Evolutionary conservation across 2,797 vertebrate species (phyloP).

Genomic region (Manis javanica): DNA sequence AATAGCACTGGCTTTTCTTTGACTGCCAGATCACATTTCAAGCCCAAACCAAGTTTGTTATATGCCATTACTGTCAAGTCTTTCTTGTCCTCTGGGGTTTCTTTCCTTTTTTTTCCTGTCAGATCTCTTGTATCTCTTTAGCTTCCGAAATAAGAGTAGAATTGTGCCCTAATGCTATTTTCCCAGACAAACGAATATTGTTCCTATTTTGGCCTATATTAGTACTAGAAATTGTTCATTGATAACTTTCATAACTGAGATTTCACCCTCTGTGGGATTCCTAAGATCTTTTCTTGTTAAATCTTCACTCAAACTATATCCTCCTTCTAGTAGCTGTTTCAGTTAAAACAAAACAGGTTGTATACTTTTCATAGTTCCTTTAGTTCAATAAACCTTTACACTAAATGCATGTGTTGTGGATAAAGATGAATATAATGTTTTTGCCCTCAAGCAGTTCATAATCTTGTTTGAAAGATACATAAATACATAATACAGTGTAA

Average conservation of each 20-base stretch:
- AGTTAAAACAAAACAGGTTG: conserved; percentile 15
- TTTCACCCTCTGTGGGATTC: neutral
- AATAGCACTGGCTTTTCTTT: conserved; percentile 72
- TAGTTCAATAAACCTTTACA: conserved; percentile 42
- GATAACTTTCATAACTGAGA: conserved; percentile 42
- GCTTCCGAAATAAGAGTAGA: conserved; percentile 62
- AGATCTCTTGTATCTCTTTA: conserved; percentile 48
- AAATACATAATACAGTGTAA: neutral
- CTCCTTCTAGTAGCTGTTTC: conserved; percentile 22
- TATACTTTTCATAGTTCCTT: conserved; percentile 1
- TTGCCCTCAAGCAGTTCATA: neutral
- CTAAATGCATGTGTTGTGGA: neutral
- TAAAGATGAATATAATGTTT: conserved; percentile 2
- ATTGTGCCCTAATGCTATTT: conserved; percentile 61
- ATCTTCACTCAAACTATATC: conserved; percentile 22
- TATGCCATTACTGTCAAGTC: conserved; percentile 57
- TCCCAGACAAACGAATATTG: conserved; percentile 55
- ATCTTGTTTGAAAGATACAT: neutral
- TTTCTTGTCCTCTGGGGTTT: conserved; percentile 52
- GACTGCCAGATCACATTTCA: conserved; percentile 73
- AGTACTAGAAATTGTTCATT: conserved; percentile 47
- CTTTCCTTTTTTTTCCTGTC: neutral
- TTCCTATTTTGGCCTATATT: conserved; percentile 19
- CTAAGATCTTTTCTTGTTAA: conserved; percentile 43
- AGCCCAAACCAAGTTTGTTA: conserved; percentile 63